Conservation (phyloP, 2,888 invertebrate species). For the Drosophila mimetica region DNA sequence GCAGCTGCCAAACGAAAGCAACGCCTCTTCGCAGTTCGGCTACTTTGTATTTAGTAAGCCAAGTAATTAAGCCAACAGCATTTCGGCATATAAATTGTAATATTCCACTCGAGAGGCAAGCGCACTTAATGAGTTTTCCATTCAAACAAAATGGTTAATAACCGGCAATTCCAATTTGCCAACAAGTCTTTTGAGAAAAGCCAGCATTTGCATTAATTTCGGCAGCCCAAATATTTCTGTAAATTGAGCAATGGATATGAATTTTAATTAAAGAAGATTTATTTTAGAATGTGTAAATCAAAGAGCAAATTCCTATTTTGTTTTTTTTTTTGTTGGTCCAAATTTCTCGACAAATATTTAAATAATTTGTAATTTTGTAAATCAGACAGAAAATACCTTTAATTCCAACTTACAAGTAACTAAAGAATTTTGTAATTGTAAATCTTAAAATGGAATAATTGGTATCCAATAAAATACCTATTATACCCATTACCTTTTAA, state of each 20-base stretch:
- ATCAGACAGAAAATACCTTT: too few relatives aligned
- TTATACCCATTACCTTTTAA: background rate
- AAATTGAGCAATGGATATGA: background rate
- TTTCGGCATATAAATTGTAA: constrained; percentile 29
- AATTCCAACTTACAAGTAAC: too few relatives aligned
- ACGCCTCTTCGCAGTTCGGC: constrained; percentile 38
- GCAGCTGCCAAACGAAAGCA: constrained; percentile 57
- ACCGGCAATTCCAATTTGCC: constrained; percentile 13
- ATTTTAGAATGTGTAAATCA: background rate
- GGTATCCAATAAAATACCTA: background rate
- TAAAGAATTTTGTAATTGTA: too few relatives aligned
- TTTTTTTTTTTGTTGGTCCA: too few relatives aligned
- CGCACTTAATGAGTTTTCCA: constrained; percentile 24
- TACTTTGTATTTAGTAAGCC: constrained; percentile 36
- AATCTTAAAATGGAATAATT: too few relatives aligned
- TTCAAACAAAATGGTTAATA: constrained; percentile 23
- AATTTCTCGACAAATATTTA: too few relatives aligned
- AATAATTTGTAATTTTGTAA: too few relatives aligned
- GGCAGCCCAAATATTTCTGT: background rate
- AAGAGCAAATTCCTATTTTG: background rate
- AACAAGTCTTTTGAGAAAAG: background rate
- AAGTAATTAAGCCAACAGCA: constrained; percentile 43
- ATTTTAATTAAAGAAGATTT: background rate
- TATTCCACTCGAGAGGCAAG: background rate
- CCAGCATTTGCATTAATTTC: constrained; percentile 1